Base-by-base conservation (phyloP, 2,113 vertebrate species). In the Silurus asotus region DNA sequence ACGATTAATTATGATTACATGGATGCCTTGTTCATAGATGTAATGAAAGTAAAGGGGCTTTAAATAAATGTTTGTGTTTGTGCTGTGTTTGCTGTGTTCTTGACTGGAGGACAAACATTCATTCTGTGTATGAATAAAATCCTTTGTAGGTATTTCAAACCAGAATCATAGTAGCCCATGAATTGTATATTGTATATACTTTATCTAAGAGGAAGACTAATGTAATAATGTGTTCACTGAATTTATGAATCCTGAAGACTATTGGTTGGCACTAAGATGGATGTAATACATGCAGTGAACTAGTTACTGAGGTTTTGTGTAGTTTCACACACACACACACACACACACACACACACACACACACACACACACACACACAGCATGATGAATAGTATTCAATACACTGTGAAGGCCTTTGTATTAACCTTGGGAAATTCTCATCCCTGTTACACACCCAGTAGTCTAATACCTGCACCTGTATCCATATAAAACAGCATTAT, bases 281-380 rank as follows among this genome's bases (percentile, higher is more conserved):
- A 93, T 93, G 89, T 82, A 86, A 85, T 37, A 76, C 48, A 79
- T 88, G 70, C 72, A 84, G 81, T 91, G 87, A 87, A 81, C 75
- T 86, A 87, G 83, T 88, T 90, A 87, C 86, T 88, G 90, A 89
- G 92, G 91, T 65, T 88, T 88, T 85, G 80, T 82, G 51, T 10
- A 74, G 37, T 65, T 8, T 75, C 17, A 70, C 75, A 17, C 0
- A 62, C 83, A 72, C 87, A 89, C 88, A 81, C 13, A 69, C 25
- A 37, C 62, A 65, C 88, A 81, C 13, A 69, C 25, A 37, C 62
- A 65, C 62, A 65, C 62, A 62, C 61, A 62, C 20, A n/a, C 20
- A n/a, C 20, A 64, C 59, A 61, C 59, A 61, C 20, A 62, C 20
- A 62, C 61, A 19, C 58, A 59, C 61, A 4, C 65, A 69, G 28